These are phyloP conservation scores for Onychorhynchus coronatus DNA, from an alignment of 2,113 vertebrate genomes.

Conservation along the genomic window DNA sequence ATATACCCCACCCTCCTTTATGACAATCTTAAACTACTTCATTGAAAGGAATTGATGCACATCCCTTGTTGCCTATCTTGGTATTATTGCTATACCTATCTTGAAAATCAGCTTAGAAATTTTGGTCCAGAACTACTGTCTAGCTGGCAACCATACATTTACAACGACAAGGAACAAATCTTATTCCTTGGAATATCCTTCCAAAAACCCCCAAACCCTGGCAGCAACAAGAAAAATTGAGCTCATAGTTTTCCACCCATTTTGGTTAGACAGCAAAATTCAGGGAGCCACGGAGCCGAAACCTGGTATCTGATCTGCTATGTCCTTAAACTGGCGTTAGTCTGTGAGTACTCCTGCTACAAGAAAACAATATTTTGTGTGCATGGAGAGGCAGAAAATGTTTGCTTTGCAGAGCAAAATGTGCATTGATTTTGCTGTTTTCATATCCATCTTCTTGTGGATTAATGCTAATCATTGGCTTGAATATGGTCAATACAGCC, in stretches of 20 bases:
- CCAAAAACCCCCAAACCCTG: accelerated
- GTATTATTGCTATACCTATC: neutral
- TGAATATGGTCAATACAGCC: neutral
- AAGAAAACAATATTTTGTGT: neutral
- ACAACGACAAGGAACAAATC: neutral
- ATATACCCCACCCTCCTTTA: neutral
- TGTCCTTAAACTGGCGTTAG: neutral
- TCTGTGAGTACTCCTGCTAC: neutral
- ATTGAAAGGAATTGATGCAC: neutral
- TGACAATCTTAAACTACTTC: neutral
- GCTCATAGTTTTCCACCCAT: neutral
- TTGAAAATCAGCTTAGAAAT: neutral
- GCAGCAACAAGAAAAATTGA: neutral
- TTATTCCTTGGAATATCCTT: neutral
- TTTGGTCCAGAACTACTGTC: neutral
- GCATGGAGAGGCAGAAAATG: neutral
- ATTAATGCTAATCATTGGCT: neutral
- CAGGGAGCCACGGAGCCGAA: neutral
- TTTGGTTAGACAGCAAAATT: neutral
- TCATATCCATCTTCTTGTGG: neutral
- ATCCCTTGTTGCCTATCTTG: neutral
- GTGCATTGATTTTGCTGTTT: constrained; percentile 1
- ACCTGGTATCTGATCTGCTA: neutral
- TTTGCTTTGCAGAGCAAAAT: neutral
- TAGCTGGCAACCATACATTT: neutral